Base-by-base conservation (phyloP, 2,113 vertebrate genomes). In the Maccullochella peelii region DNA sequence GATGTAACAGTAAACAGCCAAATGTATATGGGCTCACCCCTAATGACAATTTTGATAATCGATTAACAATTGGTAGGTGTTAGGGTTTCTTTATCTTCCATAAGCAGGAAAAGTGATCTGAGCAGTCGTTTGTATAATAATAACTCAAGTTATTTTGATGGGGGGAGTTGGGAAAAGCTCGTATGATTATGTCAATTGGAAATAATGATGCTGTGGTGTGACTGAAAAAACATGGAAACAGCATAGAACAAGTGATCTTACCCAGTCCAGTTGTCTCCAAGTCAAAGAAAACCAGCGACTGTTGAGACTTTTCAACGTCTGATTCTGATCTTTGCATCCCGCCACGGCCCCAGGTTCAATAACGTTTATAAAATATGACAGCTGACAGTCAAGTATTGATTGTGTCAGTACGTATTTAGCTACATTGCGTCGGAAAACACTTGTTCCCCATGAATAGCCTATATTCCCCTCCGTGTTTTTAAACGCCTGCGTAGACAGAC, bases 181-280 rank as follows among this genome's bases (percentile, higher is more conserved):
- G 33, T 33, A 33, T 33, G 33, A 33, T 33, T 33, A 33, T 33
- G 33, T 4, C 33, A 3, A 33, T 33, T 33, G 33, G 33, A 4
- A 33, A 33, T 33, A 33, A 33, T 47, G 36, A 33, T 12, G 21
- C 23, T 27, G 55, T 27, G 55, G 23, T 14, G n/a, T 5, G n/a
- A 10, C 25, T 6, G 42, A 36, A 11, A 36, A 36, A 23, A 15
- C 8, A 40, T 6, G 6, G 3, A 11, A 5, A 55, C 44, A 62
- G 5, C 6, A 23, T 0, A 20, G 38, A 3, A 25, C 9, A 36
- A 3, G 9, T 55, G 3, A 15, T 66, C 86, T 77, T 62, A 95
- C 94, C 86, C 27, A 95, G 85, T 76, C 95, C 95, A 12, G 94
- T 95, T 5, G 95, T 95, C 80, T 95, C 94, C 87, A 95, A 70